These are phyloP conservation scores for Adelges cooleyi DNA, from an alignment of 1,140 invertebrate species.

Conservation along the genomic window DNA sequence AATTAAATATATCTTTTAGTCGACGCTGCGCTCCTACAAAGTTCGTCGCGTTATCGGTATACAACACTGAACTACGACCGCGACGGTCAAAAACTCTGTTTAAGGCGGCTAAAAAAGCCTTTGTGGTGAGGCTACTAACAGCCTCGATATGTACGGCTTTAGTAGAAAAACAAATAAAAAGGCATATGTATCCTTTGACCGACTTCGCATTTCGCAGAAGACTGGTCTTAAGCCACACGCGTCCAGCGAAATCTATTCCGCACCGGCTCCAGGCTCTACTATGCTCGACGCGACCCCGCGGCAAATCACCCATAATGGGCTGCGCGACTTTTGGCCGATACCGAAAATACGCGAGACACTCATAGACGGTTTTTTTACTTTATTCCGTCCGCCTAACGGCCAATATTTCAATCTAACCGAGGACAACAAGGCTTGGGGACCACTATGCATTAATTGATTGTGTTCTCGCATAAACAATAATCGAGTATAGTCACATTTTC, in stretches of 20 bases:
- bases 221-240: constrained; percentile 25
- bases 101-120: constrained; percentile 35
- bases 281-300: neutral
- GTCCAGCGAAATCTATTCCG: constrained; percentile 31
- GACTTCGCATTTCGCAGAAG: constrained; percentile 32
- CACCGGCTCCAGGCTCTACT: constrained; percentile 29
- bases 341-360: neutral
- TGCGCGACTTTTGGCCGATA: neutral
- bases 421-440: neutral
- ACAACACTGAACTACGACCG: neutral
- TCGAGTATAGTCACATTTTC: too few relatives aligned
- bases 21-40: constrained; percentile 30
- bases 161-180: constrained; percentile 36
- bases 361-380: neutral
- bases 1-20: neutral
- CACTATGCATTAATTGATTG: too few relatives aligned
- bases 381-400: neutral
- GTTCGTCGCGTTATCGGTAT: constrained; percentile 29
- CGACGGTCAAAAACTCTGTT: constrained; percentile 34
- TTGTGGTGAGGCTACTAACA: constrained; percentile 34
- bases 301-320: neutral
- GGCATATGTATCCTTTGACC: constrained; percentile 38
- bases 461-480: too few relatives aligned
- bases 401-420: neutral
- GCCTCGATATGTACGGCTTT: constrained; percentile 37